A percentile compares a stretch with the other conserved stretches of the same genome.
Conservation (phyloP, 1,140 invertebrate species). For the Drosophila tropicalis region DNA sequence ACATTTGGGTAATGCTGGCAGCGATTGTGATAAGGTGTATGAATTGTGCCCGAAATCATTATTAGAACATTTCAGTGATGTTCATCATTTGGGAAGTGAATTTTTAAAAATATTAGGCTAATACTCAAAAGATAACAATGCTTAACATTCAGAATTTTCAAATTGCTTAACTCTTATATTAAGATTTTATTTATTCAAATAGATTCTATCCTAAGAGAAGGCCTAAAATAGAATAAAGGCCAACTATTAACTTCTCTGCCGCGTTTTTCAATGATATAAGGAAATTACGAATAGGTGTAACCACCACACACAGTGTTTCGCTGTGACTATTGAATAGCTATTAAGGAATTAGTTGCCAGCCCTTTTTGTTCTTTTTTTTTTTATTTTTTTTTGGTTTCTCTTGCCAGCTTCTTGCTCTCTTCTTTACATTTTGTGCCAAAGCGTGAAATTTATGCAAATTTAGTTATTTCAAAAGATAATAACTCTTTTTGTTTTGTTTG, state of each 20-base stretch:
- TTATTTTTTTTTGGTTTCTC: background rate
- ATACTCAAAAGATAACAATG: background rate
- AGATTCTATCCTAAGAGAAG: no score
- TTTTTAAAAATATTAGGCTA: constrained; percentile 56
- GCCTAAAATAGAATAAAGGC: no score
- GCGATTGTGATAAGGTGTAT: constrained; percentile 85
- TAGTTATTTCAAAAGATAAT: constrained; percentile 57
- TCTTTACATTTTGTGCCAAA: constrained; percentile 48
- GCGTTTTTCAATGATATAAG: no score
- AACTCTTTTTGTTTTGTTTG: constrained; percentile 76
- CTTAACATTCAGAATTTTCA: background rate
- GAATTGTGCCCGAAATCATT: constrained; percentile 86
- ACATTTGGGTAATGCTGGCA: constrained; percentile 84
- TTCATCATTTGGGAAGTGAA: constrained; percentile 66
- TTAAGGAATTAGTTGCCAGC: background rate
- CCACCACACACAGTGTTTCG: background rate
- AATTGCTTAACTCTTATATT: constrained; percentile 2
- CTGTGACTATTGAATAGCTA: background rate
- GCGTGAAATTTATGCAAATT: constrained; percentile 82
- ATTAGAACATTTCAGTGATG: constrained; percentile 82
- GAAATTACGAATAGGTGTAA: constrained; percentile 15
- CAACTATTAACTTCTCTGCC: no score
- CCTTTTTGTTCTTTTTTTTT: background rate
- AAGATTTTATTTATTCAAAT: no score
- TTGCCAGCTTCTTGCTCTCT: constrained; percentile 42